phyloP scores from a whole-genome alignment of 2,888 invertebrate genomes.

The Siphonodentalium dalli region DNA sequence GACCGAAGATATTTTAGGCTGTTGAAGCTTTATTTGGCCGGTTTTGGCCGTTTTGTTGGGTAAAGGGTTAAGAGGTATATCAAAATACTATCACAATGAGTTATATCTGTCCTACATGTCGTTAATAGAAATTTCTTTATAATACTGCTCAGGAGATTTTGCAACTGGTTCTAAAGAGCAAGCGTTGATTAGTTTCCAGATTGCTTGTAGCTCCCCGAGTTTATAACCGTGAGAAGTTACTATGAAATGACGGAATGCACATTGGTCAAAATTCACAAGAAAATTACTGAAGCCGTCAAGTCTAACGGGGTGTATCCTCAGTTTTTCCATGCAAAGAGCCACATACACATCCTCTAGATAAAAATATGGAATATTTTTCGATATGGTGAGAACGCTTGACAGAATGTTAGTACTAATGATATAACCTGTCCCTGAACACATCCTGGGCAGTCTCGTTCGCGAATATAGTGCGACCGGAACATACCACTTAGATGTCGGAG shows the following conservation, averaged over 20 bases:
- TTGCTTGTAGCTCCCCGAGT: constrained; percentile 13
- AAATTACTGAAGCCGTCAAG: constrained; percentile 40
- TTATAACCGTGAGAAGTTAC: constrained; percentile 40
- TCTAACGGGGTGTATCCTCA: constrained; percentile 30
- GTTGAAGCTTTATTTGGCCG: too few relatives aligned
- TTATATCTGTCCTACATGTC: too few relatives aligned
- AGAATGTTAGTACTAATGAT: constrained; percentile 39
- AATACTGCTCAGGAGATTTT: constrained; percentile 21
- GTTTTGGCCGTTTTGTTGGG: too few relatives aligned
- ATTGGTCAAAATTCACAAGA: constrained; percentile 29
- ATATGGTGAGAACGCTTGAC: constrained; percentile 26
- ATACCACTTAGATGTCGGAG: constrained; percentile 43
- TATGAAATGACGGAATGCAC: constrained; percentile 36
- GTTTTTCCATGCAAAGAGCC: constrained; percentile 39
- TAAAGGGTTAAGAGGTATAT: too few relatives aligned
- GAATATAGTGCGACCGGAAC: constrained; percentile 38
- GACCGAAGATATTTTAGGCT: too few relatives aligned
- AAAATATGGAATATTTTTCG: constrained; percentile 45
- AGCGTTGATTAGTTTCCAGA: constrained; percentile 30
- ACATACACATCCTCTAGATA: constrained; percentile 52
- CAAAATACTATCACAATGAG: too few relatives aligned
- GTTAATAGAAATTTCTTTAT: constrained; percentile 16
- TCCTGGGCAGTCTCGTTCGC: constrained; percentile 31
- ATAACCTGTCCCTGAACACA: constrained; percentile 52
- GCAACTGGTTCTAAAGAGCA: too few relatives aligned